Evolutionary conservation across 2,797 vertebrate species (phyloP), one percentile per base, ranked within the genome.

Genomic region (Hydrocynus forskahlii): DNA sequence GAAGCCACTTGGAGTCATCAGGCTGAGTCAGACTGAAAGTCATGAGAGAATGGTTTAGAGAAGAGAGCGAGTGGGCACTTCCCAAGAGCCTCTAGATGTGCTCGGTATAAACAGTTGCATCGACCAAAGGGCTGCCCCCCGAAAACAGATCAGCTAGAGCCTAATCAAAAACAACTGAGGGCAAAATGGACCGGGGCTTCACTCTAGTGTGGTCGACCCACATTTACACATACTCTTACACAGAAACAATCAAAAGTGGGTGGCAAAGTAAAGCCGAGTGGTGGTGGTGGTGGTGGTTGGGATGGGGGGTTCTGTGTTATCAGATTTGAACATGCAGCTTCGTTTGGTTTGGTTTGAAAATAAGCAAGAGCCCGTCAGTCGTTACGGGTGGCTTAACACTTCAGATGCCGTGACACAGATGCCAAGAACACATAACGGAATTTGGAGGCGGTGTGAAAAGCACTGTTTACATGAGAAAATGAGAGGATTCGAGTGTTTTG

Each of bases 151-250:
- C 76, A 76, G 82, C 80, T 78, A 75, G 14, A 79, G 55, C 8
- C 21, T 78, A 78, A 87, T 87, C 57, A 84, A 85, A 86, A 87
- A 80, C 76, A 83, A 84, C 68, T 75, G 85, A 75, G 64, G 29
- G 25, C 70, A 43, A 79, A 75, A 64, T 29, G 17, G 57, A 40
- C 21, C 17, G n/a, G 48, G 52, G 69, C 59, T 60, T 67, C 40
- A 70, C 64, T 4, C 21, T 12, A 35, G 74, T 70, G 25, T 74
- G 54, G 38, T 25, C 29, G 60, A 62, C 38, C 19, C 48, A 64
- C 75, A 75, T 59, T 78, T 40, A 70, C 55, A 78, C 71, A 81
- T n/a, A 29, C 76, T 63, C 75, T 54, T 70, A 78, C 9, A 72
- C 21, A 80, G 54, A 69, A 83, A 80, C 81, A 83, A 70, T 81